Percentiles rank a stretch among this genome's conserved stretches.
Evolutionary conservation across 1,140 invertebrate species (phyloP).

Genomic region (Melitaea cinxia): DNA sequence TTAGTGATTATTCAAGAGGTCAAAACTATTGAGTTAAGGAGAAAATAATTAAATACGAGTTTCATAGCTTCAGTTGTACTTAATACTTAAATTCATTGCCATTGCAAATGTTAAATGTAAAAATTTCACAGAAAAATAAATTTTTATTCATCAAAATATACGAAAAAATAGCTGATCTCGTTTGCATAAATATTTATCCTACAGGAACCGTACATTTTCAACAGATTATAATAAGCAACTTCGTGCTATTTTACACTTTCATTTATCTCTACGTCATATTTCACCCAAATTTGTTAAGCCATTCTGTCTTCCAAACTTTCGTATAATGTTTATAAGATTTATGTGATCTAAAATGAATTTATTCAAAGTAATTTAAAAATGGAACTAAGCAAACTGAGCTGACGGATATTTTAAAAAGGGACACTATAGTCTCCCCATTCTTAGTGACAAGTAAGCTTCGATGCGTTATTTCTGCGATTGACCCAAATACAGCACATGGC

Average conservation of each 20-base stretch:
- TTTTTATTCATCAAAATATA: no score
- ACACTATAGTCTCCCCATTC: constrained; percentile 12
- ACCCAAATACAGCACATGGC: constrained; percentile 69
- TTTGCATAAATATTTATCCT: no score
- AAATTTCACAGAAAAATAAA: no score
- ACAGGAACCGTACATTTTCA: background rate
- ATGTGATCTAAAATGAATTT: no score
- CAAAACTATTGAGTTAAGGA: constrained; percentile 28
- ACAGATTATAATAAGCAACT: background rate
- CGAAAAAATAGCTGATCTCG: no score
- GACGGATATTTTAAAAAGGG: background rate
- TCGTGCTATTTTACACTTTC: background rate
- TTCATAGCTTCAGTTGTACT: background rate
- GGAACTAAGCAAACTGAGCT: background rate
- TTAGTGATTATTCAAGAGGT: constrained; percentile 38
- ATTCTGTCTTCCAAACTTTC: no score
- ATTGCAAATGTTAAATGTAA: background rate
- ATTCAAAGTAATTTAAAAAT: background rate
- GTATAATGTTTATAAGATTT: no score
- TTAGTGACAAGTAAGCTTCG: constrained; percentile 30
- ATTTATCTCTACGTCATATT: no score
- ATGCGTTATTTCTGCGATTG: constrained; percentile 69
- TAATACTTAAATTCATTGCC: constrained; percentile 1
- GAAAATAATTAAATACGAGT: constrained; percentile 23
- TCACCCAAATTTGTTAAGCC: no score